Percentiles rank a stretch among this genome's conserved stretches.
These are phyloP conservation scores for Pteropus rufus DNA, from an alignment of 2,797 vertebrate species.

Conservation along the genomic window DNA sequence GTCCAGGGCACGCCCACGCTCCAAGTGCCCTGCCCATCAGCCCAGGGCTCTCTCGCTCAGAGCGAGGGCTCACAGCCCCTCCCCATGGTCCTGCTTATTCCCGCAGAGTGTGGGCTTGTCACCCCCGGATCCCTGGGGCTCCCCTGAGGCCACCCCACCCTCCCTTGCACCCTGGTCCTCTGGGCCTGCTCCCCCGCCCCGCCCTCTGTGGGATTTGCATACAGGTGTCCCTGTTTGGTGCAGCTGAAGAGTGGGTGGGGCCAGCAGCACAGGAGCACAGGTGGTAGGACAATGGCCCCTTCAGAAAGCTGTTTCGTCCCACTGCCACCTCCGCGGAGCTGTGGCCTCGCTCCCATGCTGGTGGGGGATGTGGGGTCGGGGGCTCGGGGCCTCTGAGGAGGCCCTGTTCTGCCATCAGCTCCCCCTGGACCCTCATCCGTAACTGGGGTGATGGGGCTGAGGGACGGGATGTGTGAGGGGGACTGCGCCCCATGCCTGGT, in stretches of 20 bases:
- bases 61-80: not conserved
- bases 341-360: not conserved
- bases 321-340: not conserved
- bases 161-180: not conserved
- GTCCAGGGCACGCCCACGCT: not conserved
- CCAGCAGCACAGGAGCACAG: constrained; percentile 30
- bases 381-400: not conserved
- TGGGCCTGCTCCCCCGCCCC: not conserved
- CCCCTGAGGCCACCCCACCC: not conserved
- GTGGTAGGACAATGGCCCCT: constrained; percentile 75
- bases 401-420: not conserved
- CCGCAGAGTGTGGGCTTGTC: not conserved
- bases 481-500: not conserved
- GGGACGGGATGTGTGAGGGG: not conserved
- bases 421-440: not conserved
- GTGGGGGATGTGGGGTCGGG: not conserved
- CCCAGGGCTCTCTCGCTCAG: not conserved
- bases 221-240: constrained; percentile 86
- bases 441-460: not conserved
- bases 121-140: not conserved
- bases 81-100: not conserved
- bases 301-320: not conserved
- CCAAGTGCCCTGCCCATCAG: not conserved
- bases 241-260: not conserved
- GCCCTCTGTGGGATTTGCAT: constrained; percentile 89